phyloP scores from a whole-genome alignment of 1,140 invertebrate species.

The Oryctes rhinoceros region DNA sequence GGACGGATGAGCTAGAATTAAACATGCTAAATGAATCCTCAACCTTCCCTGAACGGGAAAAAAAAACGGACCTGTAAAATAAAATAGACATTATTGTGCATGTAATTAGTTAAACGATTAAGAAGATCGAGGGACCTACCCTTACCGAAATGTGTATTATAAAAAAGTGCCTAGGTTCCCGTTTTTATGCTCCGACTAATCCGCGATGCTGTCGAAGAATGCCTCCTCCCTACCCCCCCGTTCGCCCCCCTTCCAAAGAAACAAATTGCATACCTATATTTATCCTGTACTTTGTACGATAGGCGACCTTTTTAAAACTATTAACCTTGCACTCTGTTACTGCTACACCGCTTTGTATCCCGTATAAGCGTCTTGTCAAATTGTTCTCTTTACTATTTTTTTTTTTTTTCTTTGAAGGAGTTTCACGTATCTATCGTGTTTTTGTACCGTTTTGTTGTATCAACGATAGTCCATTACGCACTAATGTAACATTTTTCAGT shows the following conservation, averaged over 20 bases:
- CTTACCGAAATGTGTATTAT: neutral
- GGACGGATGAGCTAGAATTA: no score
- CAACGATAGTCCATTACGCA: no score
- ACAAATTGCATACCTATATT: neutral
- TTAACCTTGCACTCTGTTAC: slow-evolving; percentile 45
- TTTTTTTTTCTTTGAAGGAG: neutral
- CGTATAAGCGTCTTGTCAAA: neutral
- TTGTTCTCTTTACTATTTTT: neutral
- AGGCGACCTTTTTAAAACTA: no score
- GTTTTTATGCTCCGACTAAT: neutral
- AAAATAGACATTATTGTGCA: neutral
- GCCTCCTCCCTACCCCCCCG: neutral
- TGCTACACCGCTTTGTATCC: neutral
- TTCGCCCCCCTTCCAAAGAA: no score
- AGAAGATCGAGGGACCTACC: neutral
- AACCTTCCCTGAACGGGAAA: no score
- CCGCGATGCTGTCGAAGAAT: neutral
- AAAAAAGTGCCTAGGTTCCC: neutral
- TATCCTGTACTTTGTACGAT: neutral
- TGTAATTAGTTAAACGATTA: neutral
- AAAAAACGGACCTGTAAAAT: no score
- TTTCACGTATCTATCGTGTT: no score
- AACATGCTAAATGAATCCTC: no score
- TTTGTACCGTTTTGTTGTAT: no score
- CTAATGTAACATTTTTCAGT: no score